Percentiles rank a stretch among this genome's conserved stretches.
phyloP scores from a whole-genome alignment of 2,113 vertebrate species.

The Silurus asotus region DNA sequence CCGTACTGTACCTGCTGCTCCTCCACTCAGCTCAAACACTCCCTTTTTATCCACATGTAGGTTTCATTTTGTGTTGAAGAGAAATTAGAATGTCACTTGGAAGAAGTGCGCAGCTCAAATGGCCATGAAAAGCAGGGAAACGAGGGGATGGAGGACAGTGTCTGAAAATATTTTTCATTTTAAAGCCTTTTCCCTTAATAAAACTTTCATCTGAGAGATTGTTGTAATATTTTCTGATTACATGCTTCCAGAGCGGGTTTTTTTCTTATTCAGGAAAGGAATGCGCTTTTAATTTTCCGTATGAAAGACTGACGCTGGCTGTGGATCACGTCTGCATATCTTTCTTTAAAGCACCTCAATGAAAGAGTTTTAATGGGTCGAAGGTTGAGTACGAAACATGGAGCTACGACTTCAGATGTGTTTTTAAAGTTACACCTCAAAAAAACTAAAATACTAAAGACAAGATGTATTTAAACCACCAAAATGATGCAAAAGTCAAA shows the following conservation, averaged over 20 bases:
- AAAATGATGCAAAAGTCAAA: too few species aligned
- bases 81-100: not conserved
- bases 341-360: not conserved
- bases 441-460: too few species aligned
- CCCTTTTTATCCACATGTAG: not conserved
- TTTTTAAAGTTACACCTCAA: too few species aligned
- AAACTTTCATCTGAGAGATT: not conserved
- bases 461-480: too few species aligned
- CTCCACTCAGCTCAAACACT: not conserved
- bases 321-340: not conserved
- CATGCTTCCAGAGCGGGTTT: not conserved
- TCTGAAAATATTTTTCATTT: not conserved
- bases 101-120: not conserved
- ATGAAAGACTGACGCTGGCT: not conserved
- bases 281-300: not conserved
- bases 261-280: not conserved
- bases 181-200: not conserved
- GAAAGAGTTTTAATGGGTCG: not conserved
- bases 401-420: not conserved
- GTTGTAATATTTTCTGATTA: not conserved
- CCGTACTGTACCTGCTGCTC: not conserved
- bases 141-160: not conserved
- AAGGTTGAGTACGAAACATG: not conserved
- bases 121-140: not conserved
- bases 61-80: not conserved